Base-by-base conservation (phyloP, 2,797 vertebrate species). In the Pangasius mekongensis region DNA sequence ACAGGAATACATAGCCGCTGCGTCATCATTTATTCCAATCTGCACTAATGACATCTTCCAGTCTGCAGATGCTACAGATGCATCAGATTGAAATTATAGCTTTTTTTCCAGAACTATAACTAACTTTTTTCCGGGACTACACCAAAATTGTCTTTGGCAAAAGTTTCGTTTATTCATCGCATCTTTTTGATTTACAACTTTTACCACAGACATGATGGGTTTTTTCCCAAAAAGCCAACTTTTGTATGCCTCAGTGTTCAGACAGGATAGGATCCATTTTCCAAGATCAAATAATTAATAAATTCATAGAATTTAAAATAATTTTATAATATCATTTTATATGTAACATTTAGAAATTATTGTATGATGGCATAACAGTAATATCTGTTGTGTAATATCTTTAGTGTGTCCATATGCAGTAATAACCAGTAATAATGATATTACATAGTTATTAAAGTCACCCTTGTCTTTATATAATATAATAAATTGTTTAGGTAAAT, bases 21-120 rank as follows among this genome's bases (percentile, higher is more conserved):
- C 80, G 13, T 62, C 58, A 83, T 62, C 80, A 62, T 83, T 47
- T 83, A 82, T 82, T 62, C 80, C 80, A 27, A 43, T 62, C 80
- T 22, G 1, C 56, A 83, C 56, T 83, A 82, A 82, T 18, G 80
- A 83, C 36, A 83, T 43, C 58, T 62, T 64, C 80, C 58, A 64
- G 80, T 3, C 36, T 82, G 18, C 56, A 24, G 33, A 81, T 39
- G 33, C 56, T 82, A 62, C 36, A 82, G 36, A 82, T 82, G 58
- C 80, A 62, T 82, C 36, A 82, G 36, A 82, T 62, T 82, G 80
- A 62, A 62, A 82, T 62, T 18, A 27, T 43, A 62, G 36, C 80
- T 62, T 39, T 62, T 62, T 82, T 43, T 36, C 80, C 56, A 62
- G 13, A 82, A 62, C 6, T 16, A 4, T 62, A 47, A 47, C 43